Conservation (phyloP, 2,113 vertebrate species). For the Takifugu bimaculatus region DNA sequence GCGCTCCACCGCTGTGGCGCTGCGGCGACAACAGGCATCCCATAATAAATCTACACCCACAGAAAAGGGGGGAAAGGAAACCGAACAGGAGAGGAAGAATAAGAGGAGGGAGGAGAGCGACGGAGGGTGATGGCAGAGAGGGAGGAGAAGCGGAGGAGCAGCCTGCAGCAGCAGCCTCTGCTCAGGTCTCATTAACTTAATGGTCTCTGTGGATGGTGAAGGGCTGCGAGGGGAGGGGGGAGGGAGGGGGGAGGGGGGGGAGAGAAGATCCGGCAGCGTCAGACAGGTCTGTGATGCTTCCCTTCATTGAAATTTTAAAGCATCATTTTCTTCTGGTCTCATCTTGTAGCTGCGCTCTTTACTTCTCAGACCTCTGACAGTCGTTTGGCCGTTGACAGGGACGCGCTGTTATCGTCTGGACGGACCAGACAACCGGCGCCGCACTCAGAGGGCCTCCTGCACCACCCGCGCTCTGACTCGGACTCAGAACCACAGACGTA, state of each 20-base stretch:
- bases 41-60: conserved; percentile 36
- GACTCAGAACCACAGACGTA: conserved; percentile 3
- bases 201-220: conserved; percentile 73
- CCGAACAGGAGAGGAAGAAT: conserved; percentile 7
- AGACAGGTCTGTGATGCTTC: conserved; percentile 1
- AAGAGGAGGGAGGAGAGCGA: conserved; percentile 7
- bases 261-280: neutral
- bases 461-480: conserved; percentile 25
- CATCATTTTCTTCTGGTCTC: neutral
- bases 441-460: conserved; percentile 26
- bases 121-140: conserved; percentile 1
- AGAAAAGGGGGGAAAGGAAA: conserved; percentile 6
- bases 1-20: conserved; percentile 79
- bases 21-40: conserved; percentile 24
- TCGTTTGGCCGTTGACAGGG: conserved; percentile 46
- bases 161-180: conserved; percentile 74
- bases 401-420: conserved; percentile 46
- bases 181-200: conserved; percentile 86
- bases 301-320: neutral
- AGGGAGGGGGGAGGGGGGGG: neutral
- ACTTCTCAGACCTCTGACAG: neutral
- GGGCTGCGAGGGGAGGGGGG: conserved; percentile 19
- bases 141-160: conserved; percentile 66
- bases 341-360: neutral
- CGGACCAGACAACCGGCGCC: conserved; percentile 50